phyloP scores from a whole-genome alignment of 2,888 invertebrate species.

The Empis livida region DNA sequence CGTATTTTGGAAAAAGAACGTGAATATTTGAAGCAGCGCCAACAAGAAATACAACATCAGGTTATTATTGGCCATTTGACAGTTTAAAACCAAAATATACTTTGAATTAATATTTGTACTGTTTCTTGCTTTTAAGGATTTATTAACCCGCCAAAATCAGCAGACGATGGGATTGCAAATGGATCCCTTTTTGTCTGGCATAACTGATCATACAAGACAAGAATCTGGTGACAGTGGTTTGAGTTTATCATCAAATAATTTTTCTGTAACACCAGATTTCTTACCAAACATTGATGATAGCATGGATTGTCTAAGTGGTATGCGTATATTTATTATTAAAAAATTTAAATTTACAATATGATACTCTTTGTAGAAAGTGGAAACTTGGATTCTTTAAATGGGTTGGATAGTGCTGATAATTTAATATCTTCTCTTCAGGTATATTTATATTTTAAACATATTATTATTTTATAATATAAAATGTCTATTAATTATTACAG shows the following conservation, averaged over 20 bases:
- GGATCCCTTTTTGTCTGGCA: constrained; percentile 69
- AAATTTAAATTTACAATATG: too few species aligned
- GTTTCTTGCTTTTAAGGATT: constrained; percentile 10
- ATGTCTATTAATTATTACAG: constrained; percentile 38
- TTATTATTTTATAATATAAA: background rate
- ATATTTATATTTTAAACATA: background rate
- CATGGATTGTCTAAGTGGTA: constrained; percentile 73
- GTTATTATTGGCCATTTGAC: constrained; percentile 33
- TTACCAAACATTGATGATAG: constrained; percentile 81
- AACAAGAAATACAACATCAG: constrained; percentile 81
- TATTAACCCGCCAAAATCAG: constrained; percentile 16
- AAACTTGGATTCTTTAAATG: constrained; percentile 63
- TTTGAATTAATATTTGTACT: background rate
- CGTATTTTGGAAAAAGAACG: constrained; percentile 75
- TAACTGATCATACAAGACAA: constrained; percentile 82
- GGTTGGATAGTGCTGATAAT: constrained; percentile 78
- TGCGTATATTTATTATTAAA: constrained; percentile 13
- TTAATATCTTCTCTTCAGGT: constrained; percentile 30
- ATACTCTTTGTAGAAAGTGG: constrained; percentile 43
- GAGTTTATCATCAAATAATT: constrained; percentile 72
- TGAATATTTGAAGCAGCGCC: constrained; percentile 75
- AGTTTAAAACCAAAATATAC: background rate
- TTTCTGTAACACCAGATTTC: constrained; percentile 87
- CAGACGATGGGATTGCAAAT: constrained; percentile 21
- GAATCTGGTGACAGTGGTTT: constrained; percentile 91